Evolutionary conservation across 2,888 invertebrate species (phyloP).

Genomic region (Tinea trinotella): DNA sequence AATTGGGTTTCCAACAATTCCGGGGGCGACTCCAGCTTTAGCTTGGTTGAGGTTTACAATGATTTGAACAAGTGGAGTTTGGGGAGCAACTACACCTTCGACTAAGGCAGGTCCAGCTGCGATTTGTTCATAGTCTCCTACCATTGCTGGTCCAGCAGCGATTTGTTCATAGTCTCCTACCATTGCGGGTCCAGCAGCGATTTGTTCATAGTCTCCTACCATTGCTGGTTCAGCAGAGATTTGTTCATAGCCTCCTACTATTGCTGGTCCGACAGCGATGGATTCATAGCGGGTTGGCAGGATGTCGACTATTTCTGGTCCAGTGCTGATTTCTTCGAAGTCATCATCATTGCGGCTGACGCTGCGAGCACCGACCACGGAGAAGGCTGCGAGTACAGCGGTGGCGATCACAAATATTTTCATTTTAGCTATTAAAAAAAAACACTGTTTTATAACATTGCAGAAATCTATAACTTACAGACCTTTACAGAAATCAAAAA

Average conservation of each 20-base stretch:
- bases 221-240: constrained; percentile 28
- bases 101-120: constrained; percentile 21
- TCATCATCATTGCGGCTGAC: constrained; percentile 14
- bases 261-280: constrained; percentile 23
- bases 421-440: neutral
- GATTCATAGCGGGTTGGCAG: constrained; percentile 21
- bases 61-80: constrained; percentile 28
- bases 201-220: constrained; percentile 22
- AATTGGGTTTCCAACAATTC: neutral
- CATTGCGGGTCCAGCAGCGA: constrained; percentile 29
- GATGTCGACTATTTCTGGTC: constrained; percentile 27
- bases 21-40: constrained; percentile 24
- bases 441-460: too few relatives aligned
- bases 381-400: neutral
- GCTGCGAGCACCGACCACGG: constrained; percentile 1
- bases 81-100: neutral
- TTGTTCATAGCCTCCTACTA: constrained; percentile 22
- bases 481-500: too few relatives aligned
- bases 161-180: constrained; percentile 23
- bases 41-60: constrained; percentile 27
- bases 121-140: constrained; percentile 24
- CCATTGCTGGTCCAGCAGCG: constrained; percentile 28
- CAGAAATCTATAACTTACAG: too few relatives aligned
- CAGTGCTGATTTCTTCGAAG: constrained; percentile 25
- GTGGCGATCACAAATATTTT: neutral